Base-by-base conservation (phyloP, 2,797 vertebrate species). In the Catamblyrhynchus diadema region DNA sequence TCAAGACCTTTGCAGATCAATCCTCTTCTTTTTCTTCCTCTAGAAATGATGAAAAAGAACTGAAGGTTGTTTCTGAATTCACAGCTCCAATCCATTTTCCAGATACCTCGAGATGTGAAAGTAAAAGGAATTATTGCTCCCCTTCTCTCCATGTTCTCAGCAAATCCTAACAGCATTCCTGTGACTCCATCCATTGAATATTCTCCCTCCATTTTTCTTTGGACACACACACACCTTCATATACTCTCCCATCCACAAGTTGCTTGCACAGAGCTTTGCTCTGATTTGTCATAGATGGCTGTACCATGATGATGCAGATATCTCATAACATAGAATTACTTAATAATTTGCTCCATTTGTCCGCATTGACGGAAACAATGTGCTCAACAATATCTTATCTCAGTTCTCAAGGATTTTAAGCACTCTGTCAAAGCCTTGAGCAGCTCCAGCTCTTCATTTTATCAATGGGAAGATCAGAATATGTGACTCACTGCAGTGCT, bases 311-410 rank as follows among this genome's bases (percentile, higher is more conserved):
- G 54, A 47, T 65, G 56, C 69, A 57, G 44, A 73, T 91, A 78
- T 73, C 75, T 95, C 19, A 2, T 67, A 81, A 81, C 48, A 69
- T 0, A 0, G 27, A 94, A 83, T 90, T 59, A 95, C 75, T 91
- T 83, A 83, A 78, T 88, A 91, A 88, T 80, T 88, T 86, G 32
- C 74, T 81, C 70, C 54, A 53, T 88, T 89, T 86, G 83, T 86
- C 78, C 86, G 72, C 66, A 37, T 15, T 86, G 92, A 91, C 0
- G 2, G 92, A 84, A 95, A 72, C 81, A 89, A 54, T 86, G 81
- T 81, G 56, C 84, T 86, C 83, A 72, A 30, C 51, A 56, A 41
- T 17, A 28, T 88, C 70, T 90, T 94, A 88, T 75, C 77, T 72
- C 78, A 48, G 59, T 50, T 79, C 73, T 70, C 62, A 51, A 81